Evolutionary conservation across 2,888 invertebrate genomes (phyloP).

Genomic region (Bursaphelenchus okinawaensis): DNA sequence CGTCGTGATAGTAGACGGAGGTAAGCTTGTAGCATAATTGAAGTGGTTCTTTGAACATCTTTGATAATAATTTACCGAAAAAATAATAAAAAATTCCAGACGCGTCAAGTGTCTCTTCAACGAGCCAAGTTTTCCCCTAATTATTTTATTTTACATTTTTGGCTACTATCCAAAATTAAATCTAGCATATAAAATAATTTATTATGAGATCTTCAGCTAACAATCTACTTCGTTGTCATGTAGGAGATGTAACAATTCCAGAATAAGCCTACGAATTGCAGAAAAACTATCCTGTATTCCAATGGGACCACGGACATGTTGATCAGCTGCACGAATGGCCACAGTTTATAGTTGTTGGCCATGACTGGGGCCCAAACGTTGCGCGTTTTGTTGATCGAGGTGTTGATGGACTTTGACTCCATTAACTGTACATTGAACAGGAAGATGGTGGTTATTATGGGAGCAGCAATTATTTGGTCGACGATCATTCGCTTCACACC

Average conservation of each 20-base stretch:
- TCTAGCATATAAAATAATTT: too few species aligned
- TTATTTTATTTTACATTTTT: too few species aligned
- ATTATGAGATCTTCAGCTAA: too few species aligned
- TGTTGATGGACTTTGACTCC: slow-evolving; percentile 14
- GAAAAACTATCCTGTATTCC: slow-evolving; percentile 26
- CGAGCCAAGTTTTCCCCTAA: neutral
- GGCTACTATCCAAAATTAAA: too few species aligned
- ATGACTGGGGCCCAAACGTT: slow-evolving; percentile 21
- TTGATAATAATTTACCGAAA: neutral
- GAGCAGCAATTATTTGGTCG: slow-evolving; percentile 23
- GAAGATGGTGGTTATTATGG: slow-evolving; percentile 25
- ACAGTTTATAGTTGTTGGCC: slow-evolving; percentile 29
- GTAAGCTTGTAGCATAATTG: slow-evolving; percentile 6
- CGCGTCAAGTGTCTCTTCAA: neutral
- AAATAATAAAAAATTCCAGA: neutral
- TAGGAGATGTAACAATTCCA: neutral
- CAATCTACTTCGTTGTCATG: neutral
- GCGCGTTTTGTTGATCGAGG: slow-evolving; percentile 10
- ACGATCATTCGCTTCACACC: slow-evolving; percentile 13
- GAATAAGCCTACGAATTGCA: slow-evolving; percentile 30
- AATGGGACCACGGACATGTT: slow-evolving; percentile 25
- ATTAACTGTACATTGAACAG: slow-evolving; percentile 18
- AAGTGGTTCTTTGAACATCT: neutral
- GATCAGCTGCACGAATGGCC: slow-evolving; percentile 28
- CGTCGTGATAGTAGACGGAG: slow-evolving; percentile 24